Percentiles rank a stretch among this genome's conserved stretches.
phyloP scores from a whole-genome alignment of 2,888 invertebrate genomes.

The Campoplex nolae region DNA sequence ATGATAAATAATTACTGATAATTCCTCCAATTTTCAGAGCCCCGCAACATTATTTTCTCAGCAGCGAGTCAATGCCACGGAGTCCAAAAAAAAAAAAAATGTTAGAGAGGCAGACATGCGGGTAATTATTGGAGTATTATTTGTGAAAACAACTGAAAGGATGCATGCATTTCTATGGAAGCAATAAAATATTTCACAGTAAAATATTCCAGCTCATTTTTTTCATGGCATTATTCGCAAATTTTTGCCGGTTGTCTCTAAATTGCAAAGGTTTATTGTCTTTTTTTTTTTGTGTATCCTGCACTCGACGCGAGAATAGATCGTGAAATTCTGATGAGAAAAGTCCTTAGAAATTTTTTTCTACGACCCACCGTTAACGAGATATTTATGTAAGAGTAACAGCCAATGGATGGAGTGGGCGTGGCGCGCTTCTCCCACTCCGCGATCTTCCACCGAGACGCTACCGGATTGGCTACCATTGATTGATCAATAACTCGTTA shows the following conservation, averaged over 20 bases:
- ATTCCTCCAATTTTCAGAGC: constrained; percentile 8
- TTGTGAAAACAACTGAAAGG: neutral
- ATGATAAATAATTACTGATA: constrained; percentile 23
- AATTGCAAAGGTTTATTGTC: neutral
- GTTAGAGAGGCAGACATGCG: neutral
- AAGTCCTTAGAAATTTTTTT: neutral
- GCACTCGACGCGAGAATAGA: neutral
- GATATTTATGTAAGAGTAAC: neutral
- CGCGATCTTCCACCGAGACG: neutral
- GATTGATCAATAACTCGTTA: neutral
- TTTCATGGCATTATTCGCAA: neutral
- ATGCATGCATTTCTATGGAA: neutral
- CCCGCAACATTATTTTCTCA: neutral
- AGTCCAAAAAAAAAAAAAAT: constrained; percentile 8
- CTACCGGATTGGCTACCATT: neutral
- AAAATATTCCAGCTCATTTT: neutral
- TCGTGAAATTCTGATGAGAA: neutral
- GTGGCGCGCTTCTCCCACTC: neutral
- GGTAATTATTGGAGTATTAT: neutral
- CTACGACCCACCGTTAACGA: neutral
- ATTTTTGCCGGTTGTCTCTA: neutral
- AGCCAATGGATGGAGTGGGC: neutral
- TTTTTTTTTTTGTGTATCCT: neutral
- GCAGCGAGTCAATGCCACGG: neutral
- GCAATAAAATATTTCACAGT: constrained; percentile 6